phyloP scores from a whole-genome alignment of 92 coral and sea anemone species.

The Epizoanthus rinbou region DNA sequence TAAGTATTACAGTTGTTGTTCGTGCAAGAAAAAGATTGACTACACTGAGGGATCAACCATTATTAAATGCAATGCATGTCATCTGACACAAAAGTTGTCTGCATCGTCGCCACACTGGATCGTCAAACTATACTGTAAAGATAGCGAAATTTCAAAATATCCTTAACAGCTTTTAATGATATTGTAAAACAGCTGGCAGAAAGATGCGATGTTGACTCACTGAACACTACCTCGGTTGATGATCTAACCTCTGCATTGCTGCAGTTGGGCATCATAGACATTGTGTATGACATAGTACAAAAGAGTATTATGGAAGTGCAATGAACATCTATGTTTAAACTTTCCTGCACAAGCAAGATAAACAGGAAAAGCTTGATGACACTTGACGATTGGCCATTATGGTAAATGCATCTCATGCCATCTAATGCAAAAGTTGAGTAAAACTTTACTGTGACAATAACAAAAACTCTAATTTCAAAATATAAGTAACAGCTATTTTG shows the following conservation, averaged over 20 bases:
- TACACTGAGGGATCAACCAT: neutral
- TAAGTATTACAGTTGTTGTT: no score
- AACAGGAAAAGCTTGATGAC: no score
- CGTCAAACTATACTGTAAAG: neutral
- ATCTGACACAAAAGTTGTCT: neutral
- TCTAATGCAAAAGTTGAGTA: no score
- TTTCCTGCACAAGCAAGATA: neutral
- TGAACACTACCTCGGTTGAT: neutral
- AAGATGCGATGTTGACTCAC: neutral
- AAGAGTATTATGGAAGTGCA: neutral
- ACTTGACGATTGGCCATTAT: no score
- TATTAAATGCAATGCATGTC: neutral
- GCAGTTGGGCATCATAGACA: neutral
- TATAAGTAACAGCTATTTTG: no score
- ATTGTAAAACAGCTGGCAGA: neutral
- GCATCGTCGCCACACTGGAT: slow-evolving; percentile 12
- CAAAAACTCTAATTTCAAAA: no score
- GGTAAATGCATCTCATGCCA: no score
- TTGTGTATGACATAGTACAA: neutral
- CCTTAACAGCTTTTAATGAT: no score
- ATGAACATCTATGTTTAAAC: neutral
- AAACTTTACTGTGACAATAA: no score
- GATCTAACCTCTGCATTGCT: slow-evolving; percentile 3
- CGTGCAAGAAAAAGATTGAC: no score
- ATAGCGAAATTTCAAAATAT: neutral